Base-by-base conservation (phyloP, 2,113 vertebrate species). In the Oncorhynchus keta region DNA sequence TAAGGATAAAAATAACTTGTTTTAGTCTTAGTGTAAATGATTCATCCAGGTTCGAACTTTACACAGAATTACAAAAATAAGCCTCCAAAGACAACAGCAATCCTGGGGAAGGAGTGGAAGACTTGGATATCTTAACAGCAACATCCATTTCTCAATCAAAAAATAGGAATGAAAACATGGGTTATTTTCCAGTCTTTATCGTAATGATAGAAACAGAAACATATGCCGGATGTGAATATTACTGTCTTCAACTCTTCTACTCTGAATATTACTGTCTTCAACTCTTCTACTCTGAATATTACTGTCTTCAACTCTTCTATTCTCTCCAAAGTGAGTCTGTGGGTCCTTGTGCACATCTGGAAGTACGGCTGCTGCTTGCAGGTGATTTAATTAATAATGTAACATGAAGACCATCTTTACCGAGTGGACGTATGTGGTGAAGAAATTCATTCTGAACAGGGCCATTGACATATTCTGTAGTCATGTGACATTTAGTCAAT, bases 141-240 rank as follows among this genome's bases (percentile, higher is more conserved):
- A 80, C 24, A 24, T 5, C 49, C 12, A 70, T 72, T 16, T 75
- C 26, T 81, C 59, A 83, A 32, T 65, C 66, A 76, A 76, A 30
- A 76, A 78, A 61, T 59, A 84, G 73, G 71, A 85, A 88, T 83
- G 73, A 83, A 88, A 83, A 74, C 79, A 82, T 81, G 74, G 78
- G 76, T 88, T 87, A 75, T 77, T 87, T 89, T 86, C 74, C 81
- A 87, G 76, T 86, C 76, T 92, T 93, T 93, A 91, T 92, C 92
- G 73, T 76, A 79, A 82, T 71, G 84, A 77, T 72, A 85, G 55
- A 69, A 86, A 84, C 74, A 86, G 32, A 79, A 26, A 11, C 78
- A 75, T 81, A 82, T 81, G 78, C 72, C 45, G 73, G 30, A 76
- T 35, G 74, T 22, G 30, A 73, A 30, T 39, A 64, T 70, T 83